These are phyloP conservation scores for Gila orcuttii DNA, from an alignment of 2,113 vertebrate species.

Conservation along the genomic window DNA sequence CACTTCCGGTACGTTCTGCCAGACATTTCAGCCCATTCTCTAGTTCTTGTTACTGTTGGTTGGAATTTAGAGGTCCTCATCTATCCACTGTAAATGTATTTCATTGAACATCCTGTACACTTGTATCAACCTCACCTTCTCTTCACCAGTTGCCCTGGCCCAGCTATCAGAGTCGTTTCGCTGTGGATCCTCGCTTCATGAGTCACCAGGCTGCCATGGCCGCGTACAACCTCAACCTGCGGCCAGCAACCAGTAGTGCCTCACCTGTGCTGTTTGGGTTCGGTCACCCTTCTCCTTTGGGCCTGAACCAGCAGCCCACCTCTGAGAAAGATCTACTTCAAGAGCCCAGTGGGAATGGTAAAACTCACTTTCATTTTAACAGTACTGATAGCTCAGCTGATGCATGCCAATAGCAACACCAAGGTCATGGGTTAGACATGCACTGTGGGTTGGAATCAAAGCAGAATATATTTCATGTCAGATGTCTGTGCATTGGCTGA, in stretches of 20 bases:
- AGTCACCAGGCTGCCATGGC: conserved; percentile 96
- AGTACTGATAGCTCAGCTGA: background rate
- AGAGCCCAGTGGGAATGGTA: conserved; percentile 88
- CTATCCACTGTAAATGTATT: background rate
- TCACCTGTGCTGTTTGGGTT: conserved; percentile 92
- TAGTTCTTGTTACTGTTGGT: background rate
- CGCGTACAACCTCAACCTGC: conserved; percentile 95
- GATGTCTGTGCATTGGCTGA: background rate
- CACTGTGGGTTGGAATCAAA: background rate
- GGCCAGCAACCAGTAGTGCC: conserved; percentile 89
- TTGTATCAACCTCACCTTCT: background rate
- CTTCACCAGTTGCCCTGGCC: conserved; percentile 89
- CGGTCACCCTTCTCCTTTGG: conserved; percentile 88
- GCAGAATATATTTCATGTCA: background rate
- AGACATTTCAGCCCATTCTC: background rate
- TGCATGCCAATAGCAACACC: background rate
- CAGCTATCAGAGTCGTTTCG: conserved; percentile 95
- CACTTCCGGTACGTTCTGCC: conserved; percentile 88
- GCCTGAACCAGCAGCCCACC: conserved; percentile 83
- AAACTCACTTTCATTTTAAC: background rate
- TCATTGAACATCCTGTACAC: background rate
- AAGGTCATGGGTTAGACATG: background rate
- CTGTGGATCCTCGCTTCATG: conserved; percentile 95
- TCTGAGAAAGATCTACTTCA: conserved; percentile 90
- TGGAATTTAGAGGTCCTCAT: background rate